Evolutionary conservation across 2,888 invertebrate species (phyloP).

Genomic region (Auanema freiburgensis): DNA sequence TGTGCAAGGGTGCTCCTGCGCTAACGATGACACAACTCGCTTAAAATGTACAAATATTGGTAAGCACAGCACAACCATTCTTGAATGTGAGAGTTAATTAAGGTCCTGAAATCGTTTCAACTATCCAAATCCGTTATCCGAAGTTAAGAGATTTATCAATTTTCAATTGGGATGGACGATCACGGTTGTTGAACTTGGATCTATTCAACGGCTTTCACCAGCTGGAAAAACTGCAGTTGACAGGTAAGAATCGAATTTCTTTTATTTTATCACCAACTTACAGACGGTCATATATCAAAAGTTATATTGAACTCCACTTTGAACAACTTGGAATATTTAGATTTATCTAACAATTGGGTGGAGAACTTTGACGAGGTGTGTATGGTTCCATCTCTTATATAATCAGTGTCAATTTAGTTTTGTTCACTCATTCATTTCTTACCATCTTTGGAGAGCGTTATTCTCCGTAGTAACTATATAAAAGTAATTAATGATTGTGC

Average conservation of each 20-base stretch:
- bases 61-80: background rate
- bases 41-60: slow-evolving; percentile 9
- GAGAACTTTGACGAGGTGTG: slow-evolving; percentile 4
- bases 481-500: too few species aligned
- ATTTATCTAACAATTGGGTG: slow-evolving; percentile 9
- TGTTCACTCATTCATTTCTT: background rate
- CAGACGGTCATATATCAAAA: background rate
- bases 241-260: background rate
- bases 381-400: background rate
- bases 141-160: background rate
- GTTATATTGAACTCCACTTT: background rate
- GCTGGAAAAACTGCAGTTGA: slow-evolving; percentile 8
- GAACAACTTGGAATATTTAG: background rate
- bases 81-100: background rate
- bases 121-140: background rate
- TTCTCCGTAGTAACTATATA: too few species aligned
- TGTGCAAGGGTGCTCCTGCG: slow-evolving; percentile 14
- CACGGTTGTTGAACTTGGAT: background rate
- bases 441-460: too few species aligned
- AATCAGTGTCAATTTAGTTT: background rate
- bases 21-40: slow-evolving; percentile 9
- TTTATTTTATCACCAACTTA: background rate
- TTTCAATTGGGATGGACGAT: slow-evolving; percentile 2
- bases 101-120: background rate
- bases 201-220: background rate